Evolutionary conservation across 2,797 vertebrate species (phyloP).

Genomic region (Petrocephalus schoutedeni): DNA sequence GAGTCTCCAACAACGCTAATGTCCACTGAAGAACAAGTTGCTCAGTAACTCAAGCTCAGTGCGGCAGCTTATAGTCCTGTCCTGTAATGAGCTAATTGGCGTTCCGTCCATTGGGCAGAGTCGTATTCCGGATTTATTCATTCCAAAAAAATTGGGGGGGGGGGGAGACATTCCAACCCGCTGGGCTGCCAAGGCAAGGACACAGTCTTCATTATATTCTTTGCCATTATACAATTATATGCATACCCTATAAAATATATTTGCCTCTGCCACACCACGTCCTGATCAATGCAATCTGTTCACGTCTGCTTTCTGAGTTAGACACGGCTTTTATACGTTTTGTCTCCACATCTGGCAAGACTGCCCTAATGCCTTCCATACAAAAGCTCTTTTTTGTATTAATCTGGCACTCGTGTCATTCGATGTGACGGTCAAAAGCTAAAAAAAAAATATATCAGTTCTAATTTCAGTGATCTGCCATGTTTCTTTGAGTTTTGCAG

Average conservation of each 20-base stretch:
- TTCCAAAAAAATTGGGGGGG: neutral
- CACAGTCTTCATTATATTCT: neutral
- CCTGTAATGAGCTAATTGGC: neutral
- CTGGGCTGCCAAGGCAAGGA: constrained; percentile 4
- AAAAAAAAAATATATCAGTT: neutral
- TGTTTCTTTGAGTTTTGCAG: neutral
- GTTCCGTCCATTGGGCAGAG: neutral
- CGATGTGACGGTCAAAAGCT: neutral
- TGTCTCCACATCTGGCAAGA: neutral
- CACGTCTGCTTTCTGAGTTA: constrained; percentile 14
- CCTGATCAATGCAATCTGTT: constrained; percentile 16
- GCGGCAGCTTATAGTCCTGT: neutral
- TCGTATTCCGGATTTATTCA: neutral
- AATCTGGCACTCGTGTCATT: neutral
- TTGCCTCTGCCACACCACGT: neutral
- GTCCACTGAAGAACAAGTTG: neutral
- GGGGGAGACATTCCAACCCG: neutral
- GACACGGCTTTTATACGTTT: neutral
- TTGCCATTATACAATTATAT: constrained; percentile 12
- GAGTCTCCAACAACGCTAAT: neutral
- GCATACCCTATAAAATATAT: constrained; percentile 7
- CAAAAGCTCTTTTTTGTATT: constrained; percentile 2
- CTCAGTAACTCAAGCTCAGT: neutral
- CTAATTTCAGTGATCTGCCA: neutral
- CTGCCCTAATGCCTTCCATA: neutral